Evolutionary conservation across 2,888 invertebrate genomes (phyloP).

Genomic region (Pollenia griseotomentosa): DNA sequence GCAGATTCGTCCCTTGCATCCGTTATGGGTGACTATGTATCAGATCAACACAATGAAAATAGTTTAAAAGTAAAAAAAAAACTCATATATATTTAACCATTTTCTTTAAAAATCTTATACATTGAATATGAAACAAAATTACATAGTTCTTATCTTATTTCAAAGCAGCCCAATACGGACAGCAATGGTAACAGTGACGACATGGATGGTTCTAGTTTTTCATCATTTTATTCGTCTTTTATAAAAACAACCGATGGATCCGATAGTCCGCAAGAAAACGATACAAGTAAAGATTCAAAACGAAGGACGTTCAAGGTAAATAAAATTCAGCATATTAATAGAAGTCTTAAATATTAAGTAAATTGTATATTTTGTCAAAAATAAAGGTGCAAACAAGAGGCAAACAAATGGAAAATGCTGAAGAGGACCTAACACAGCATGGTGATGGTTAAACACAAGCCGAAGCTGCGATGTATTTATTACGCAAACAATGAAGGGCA

Average conservation of each 20-base stretch:
- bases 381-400: constrained; percentile 61
- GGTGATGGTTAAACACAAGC: constrained; percentile 72
- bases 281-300: constrained; percentile 78
- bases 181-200: constrained; percentile 83
- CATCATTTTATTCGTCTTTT: constrained; percentile 90
- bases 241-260: constrained; percentile 87
- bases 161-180: constrained; percentile 78
- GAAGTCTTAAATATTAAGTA: constrained; percentile 17
- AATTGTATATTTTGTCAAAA: constrained; percentile 32
- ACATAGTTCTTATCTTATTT: constrained; percentile 22
- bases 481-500: background rate
- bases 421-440: constrained; percentile 81
- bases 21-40: constrained; percentile 77
- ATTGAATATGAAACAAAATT: constrained; percentile 11
- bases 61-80: constrained; percentile 76
- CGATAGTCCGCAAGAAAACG: constrained; percentile 81
- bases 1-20: constrained; percentile 84
- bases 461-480: background rate
- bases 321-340: constrained; percentile 20
- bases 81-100: constrained; percentile 11
- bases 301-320: constrained; percentile 78
- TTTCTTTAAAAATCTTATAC: background rate
- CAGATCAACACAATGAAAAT: constrained; percentile 77
- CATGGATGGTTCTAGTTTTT: constrained; percentile 87
- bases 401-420: constrained; percentile 75